Evolutionary conservation across 2,888 invertebrate genomes (phyloP).

Genomic region (Coelinius sp.): DNA sequence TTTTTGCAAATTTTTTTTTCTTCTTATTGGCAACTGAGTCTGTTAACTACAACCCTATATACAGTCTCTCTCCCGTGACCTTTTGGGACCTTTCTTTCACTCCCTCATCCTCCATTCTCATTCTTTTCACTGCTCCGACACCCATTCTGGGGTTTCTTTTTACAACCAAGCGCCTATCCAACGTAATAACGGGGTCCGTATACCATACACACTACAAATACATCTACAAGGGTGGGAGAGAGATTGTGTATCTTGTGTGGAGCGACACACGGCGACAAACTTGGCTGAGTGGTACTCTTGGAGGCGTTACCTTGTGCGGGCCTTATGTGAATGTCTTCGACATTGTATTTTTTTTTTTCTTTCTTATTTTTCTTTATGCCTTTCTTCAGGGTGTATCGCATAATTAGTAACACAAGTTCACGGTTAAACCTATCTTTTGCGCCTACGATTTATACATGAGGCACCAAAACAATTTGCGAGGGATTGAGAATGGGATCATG

Average conservation of each 20-base stretch:
- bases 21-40: background rate
- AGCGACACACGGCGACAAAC: constrained; percentile 22
- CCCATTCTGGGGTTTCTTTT: constrained; percentile 11
- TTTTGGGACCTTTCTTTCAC: constrained; percentile 30
- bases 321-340: background rate
- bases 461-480: background rate
- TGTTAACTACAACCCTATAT: constrained; percentile 10
- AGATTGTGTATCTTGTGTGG: background rate
- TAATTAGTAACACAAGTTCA: constrained; percentile 19
- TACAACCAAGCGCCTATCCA: background rate
- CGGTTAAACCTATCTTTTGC: background rate
- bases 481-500: background rate
- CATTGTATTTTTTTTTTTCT: background rate
- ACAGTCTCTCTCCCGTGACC: constrained; percentile 17
- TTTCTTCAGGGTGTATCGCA: background rate
- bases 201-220: constrained; percentile 8
- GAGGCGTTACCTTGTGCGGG: background rate
- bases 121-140: constrained; percentile 11
- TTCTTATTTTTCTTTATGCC: no score
- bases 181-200: constrained; percentile 35
- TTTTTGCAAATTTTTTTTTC: background rate
- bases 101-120: constrained; percentile 15
- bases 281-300: constrained; percentile 9
- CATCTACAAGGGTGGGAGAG: background rate
- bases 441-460: constrained; percentile 5